These are phyloP conservation scores for Neoseiulus cucumeris DNA, from an alignment of 1,140 invertebrate genomes.

Conservation along the genomic window DNA sequence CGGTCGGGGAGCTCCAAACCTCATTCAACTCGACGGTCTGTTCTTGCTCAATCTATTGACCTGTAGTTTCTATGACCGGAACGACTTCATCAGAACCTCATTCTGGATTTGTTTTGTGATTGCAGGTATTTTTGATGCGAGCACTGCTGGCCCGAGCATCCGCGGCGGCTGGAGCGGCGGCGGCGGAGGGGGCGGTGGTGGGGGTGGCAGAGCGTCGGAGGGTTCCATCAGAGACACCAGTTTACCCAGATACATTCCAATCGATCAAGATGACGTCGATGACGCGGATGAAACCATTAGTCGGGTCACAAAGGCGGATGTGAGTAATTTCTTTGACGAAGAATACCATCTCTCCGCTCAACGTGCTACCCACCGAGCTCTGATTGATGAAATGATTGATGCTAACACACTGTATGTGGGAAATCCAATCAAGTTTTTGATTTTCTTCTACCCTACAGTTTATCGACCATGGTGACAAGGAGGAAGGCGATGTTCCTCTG, in stretches of 20 bases:
- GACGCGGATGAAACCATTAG: not conserved
- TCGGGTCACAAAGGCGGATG: not conserved
- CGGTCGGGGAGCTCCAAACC: too few relatives aligned
- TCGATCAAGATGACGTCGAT: not conserved
- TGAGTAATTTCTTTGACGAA: too few relatives aligned
- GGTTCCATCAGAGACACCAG: not conserved
- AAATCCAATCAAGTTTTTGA: not conserved
- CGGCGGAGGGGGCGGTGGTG: not conserved
- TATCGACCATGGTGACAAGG: not conserved
- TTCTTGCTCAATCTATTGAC: too few relatives aligned
- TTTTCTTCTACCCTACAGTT: not conserved
- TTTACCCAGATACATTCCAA: constrained; percentile 1
- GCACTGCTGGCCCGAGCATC: too few relatives aligned
- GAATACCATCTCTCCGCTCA: not conserved
- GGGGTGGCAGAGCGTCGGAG: not conserved
- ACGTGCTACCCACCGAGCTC: not conserved
- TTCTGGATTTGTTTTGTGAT: too few relatives aligned
- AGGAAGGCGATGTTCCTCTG: not conserved
- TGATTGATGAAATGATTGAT: not conserved
- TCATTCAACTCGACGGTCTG: too few relatives aligned
- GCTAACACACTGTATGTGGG: not conserved
- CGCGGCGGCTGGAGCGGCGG: not conserved
- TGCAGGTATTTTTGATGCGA: too few relatives aligned
- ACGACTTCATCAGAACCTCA: too few relatives aligned
- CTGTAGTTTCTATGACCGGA: too few relatives aligned